Evolutionary conservation across 2,888 invertebrate species (phyloP).

Genomic region (Pristionchus fissidentatus): DNA sequence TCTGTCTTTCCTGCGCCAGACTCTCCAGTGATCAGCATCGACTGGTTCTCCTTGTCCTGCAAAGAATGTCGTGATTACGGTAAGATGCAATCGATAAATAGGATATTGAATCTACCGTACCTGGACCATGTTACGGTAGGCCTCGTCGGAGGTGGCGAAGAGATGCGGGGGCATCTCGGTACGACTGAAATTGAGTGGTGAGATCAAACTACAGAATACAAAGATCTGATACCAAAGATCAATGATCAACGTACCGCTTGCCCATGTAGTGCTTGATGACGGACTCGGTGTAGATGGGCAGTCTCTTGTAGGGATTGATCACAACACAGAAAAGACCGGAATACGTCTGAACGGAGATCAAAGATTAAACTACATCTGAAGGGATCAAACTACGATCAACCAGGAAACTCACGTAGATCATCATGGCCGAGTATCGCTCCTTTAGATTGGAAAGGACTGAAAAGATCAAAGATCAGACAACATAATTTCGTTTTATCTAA

Average conservation of each 20-base stretch:
- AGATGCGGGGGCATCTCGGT: slow-evolving; percentile 84
- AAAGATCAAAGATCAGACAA: not conserved
- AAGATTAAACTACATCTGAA: slow-evolving; percentile 29
- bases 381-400: not conserved
- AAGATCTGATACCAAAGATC: slow-evolving; percentile 56
- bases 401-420: slow-evolving; percentile 84
- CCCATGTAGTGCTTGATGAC: slow-evolving; percentile 73
- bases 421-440: slow-evolving; percentile 95
- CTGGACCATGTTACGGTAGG: slow-evolving; percentile 97
- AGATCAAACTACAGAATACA: not conserved
- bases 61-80: not conserved
- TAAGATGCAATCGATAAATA: not conserved
- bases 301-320: slow-evolving; percentile 75
- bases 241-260: slow-evolving; percentile 52
- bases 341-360: slow-evolving; percentile 69
- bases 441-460: slow-evolving; percentile 94
- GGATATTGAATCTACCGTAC: not conserved
- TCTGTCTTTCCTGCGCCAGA: slow-evolving; percentile 99
- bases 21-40: slow-evolving; percentile 99
- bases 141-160: slow-evolving; percentile 95
- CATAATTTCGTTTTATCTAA: not conserved
- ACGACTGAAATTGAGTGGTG: slow-evolving; percentile 55
- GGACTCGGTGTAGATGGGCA: slow-evolving; percentile 74
- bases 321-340: slow-evolving; percentile 75
- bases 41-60: slow-evolving; percentile 97